These are phyloP conservation scores for Silvanus unidentatus DNA, from an alignment of 2,888 invertebrate species.

Conservation along the genomic window DNA sequence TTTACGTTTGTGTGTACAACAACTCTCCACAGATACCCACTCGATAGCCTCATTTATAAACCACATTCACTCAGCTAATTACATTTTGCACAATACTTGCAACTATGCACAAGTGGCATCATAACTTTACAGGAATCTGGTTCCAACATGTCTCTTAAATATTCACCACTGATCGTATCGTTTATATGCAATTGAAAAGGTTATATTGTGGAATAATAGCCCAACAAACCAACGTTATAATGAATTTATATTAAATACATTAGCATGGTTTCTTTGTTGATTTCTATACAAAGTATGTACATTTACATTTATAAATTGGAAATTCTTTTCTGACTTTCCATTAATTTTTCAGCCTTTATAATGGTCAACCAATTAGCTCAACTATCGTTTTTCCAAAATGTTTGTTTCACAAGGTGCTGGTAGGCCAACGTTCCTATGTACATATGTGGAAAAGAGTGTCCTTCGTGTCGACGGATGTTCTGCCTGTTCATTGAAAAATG, in stretches of 20 bases:
- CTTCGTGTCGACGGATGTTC: too few relatives aligned
- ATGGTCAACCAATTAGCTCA: too few relatives aligned
- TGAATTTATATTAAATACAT: slow-evolving; percentile 2
- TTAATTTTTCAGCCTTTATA: too few relatives aligned
- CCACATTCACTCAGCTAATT: slow-evolving; percentile 34
- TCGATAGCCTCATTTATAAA: slow-evolving; percentile 35
- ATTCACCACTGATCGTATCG: slow-evolving; percentile 12
- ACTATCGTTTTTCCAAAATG: too few relatives aligned
- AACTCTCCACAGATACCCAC: slow-evolving; percentile 26
- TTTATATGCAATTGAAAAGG: slow-evolving; percentile 13
- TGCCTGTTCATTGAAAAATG: too few relatives aligned
- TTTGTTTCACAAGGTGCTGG: too few relatives aligned
- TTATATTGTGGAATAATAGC: slow-evolving; percentile 1
- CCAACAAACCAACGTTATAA: slow-evolving; percentile 1
- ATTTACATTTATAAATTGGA: too few relatives aligned
- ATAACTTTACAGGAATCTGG: slow-evolving; percentile 19
- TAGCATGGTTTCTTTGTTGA: background rate
- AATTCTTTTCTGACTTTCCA: too few relatives aligned
- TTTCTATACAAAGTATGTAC: too few relatives aligned
- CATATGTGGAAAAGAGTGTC: too few relatives aligned
- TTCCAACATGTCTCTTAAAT: slow-evolving; percentile 15
- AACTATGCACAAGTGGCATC: slow-evolving; percentile 28
- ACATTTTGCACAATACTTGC: slow-evolving; percentile 33
- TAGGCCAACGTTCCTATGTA: too few relatives aligned
- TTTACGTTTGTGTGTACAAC: slow-evolving; percentile 4